Evolutionary conservation across 2,113 vertebrate species (phyloP).

Genomic region (Felis catus): F.catus_Fca126_mat1.0 CM031416.1:40015001-40015500

Average conservation of each 20-base stretch:
- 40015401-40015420: background rate
- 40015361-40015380: slow-evolving; percentile 23
- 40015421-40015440: slow-evolving; percentile 14
- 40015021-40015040: slow-evolving; percentile 84
- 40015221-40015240: background rate
- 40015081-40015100: slow-evolving; percentile 79
- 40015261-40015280: background rate
- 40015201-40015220: background rate
- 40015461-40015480: background rate
- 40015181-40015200: background rate
- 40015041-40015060: slow-evolving; percentile 83
- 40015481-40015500: background rate
- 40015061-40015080: slow-evolving; percentile 86
- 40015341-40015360: background rate
- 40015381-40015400: slow-evolving; percentile 41
- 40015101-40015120: slow-evolving; percentile 71
- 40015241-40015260: background rate
- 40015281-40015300: slow-evolving; percentile 2
- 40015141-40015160: background rate
- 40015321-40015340: background rate
- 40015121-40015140: slow-evolving; percentile 33
- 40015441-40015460: background rate
- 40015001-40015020: slow-evolving; percentile 71
- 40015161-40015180: background rate
- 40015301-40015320: background rate